Conservation (phyloP, 2,113 vertebrate genomes). For the Serilophus lunatus region DNA sequence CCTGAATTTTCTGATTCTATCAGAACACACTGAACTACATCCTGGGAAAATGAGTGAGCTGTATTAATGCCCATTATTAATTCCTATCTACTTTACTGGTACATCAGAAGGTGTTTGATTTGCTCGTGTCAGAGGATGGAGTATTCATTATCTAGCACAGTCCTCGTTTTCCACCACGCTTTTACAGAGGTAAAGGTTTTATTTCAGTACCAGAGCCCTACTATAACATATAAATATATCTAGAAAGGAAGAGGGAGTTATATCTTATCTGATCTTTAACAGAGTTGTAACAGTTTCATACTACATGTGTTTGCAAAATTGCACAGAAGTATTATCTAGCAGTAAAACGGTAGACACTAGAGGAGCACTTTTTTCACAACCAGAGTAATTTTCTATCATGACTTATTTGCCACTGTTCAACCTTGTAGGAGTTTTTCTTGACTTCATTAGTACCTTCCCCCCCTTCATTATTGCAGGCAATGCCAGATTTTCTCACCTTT, state of each 20-base stretch:
- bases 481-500: neutral
- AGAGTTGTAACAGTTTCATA: neutral
- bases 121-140: neutral
- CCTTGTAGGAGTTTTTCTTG: neutral
- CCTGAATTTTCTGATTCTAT: neutral
- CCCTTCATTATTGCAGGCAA: neutral
- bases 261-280: neutral
- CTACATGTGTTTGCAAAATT: neutral
- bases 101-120: neutral
- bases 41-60: neutral
- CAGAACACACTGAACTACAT: neutral
- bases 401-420: neutral
- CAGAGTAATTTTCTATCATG: neutral
- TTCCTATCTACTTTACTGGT: neutral
- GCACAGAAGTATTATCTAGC: neutral
- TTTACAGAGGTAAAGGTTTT: neutral
- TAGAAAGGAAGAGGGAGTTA: neutral
- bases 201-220: neutral
- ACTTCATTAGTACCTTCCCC: neutral
- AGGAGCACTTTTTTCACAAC: neutral
- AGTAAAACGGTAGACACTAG: neutral
- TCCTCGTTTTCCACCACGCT: neutral
- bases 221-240: neutral
- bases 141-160: neutral
- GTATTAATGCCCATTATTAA: neutral